A percentile compares a stretch with the other conserved stretches of the same genome.
Evolutionary conservation across 2,888 invertebrate genomes (phyloP).

Genomic region (Leucozona laternaria): DNA sequence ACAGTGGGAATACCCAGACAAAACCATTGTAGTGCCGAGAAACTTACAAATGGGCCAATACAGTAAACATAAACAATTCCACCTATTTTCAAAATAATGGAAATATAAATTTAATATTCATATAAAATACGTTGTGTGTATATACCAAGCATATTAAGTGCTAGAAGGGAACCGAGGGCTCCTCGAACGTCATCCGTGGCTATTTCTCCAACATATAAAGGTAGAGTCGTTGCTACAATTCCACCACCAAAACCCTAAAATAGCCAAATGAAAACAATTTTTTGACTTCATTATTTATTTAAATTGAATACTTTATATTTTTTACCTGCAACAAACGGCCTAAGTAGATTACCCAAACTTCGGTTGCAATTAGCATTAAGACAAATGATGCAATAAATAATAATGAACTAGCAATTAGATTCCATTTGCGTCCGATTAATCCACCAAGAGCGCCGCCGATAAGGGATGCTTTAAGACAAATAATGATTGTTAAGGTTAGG

Average conservation of each 20-base stretch:
- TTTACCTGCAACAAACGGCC: conserved; percentile 80
- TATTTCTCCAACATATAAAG: conserved; percentile 95
- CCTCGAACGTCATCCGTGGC: conserved; percentile 91
- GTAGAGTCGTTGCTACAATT: conserved; percentile 88
- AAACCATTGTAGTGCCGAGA: conserved; percentile 87
- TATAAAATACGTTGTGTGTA: background rate
- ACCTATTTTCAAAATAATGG: conserved; percentile 73
- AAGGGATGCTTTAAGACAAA: conserved; percentile 86
- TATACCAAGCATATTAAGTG: conserved; percentile 87
- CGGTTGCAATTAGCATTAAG: conserved; percentile 86
- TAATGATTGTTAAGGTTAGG: no score
- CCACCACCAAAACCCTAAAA: conserved; percentile 87
- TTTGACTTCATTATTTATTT: no score
- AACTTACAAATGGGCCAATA: conserved; percentile 89
- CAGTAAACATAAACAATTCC: conserved; percentile 89
- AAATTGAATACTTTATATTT: background rate
- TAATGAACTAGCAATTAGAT: conserved; percentile 86
- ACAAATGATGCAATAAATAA: conserved; percentile 89
- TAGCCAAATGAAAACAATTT: background rate
- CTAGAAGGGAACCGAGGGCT: conserved; percentile 91
- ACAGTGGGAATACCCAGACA: conserved; percentile 87
- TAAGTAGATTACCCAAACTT: conserved; percentile 86
- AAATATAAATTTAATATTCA: background rate
- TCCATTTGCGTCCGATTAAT: conserved; percentile 88
- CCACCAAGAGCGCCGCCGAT: conserved; percentile 88